phyloP scores from a whole-genome alignment of 2,113 vertebrate genomes.

The Brachyistius frenatus region DNA sequence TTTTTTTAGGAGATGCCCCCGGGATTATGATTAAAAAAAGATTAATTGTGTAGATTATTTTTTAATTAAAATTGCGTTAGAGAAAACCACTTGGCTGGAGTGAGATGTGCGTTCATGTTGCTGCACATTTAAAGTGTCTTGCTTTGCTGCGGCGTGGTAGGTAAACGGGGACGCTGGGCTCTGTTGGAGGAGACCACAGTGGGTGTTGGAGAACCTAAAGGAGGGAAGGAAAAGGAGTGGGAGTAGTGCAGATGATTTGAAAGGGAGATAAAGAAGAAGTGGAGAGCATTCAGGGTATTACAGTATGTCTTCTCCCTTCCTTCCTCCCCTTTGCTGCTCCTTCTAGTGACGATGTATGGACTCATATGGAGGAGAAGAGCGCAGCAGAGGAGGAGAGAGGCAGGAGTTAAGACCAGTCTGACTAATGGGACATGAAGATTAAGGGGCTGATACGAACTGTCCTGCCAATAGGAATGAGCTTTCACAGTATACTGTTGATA shows the following conservation, averaged over 20 bases:
- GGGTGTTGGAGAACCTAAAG: conserved; percentile 11
- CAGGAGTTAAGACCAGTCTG: too few species aligned
- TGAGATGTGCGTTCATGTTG: neutral
- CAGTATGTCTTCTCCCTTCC: conserved; percentile 30
- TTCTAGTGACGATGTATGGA: conserved; percentile 52
- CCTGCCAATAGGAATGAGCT: conserved; percentile 49
- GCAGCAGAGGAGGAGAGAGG: neutral
- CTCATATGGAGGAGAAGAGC: neutral
- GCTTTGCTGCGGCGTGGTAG: conserved; percentile 21
- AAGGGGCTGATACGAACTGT: conserved; percentile 36
- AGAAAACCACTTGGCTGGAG: conserved; percentile 28
- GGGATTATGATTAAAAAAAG: conserved; percentile 41
- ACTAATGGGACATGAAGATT: conserved; percentile 50
- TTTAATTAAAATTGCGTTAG: conserved; percentile 65
- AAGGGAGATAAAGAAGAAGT: conserved; percentile 39
- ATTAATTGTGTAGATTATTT: conserved; percentile 63
- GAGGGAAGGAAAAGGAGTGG: conserved; percentile 32
- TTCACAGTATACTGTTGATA: conserved; percentile 21
- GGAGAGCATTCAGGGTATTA: conserved; percentile 3
- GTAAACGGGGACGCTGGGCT: conserved; percentile 1
- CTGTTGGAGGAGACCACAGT: conserved; percentile 12
- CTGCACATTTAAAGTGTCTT: conserved; percentile 15
- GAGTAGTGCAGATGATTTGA: conserved; percentile 26
- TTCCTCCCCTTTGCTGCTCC: conserved; percentile 1
- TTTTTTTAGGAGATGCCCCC: conserved; percentile 35